Conservation (phyloP, 1,140 invertebrate species). For the Melanaphis sacchari region DNA sequence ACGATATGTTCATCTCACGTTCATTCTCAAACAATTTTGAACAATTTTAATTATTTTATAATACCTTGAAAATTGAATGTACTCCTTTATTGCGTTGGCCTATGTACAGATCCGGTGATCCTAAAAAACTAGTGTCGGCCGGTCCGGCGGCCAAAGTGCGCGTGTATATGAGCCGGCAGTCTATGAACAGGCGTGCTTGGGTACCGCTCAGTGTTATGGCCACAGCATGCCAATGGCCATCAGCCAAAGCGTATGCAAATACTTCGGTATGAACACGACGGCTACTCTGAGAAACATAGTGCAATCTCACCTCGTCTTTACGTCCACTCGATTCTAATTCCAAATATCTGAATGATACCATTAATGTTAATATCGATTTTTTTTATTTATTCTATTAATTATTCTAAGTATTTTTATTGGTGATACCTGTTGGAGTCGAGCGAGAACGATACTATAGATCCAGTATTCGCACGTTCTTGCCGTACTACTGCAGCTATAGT, state of each 20-base stretch:
- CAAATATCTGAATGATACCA: slow-evolving; percentile 74
- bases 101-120: slow-evolving; percentile 80
- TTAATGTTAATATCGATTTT: neutral
- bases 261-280: slow-evolving; percentile 78
- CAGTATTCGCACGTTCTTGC: slow-evolving; percentile 82
- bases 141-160: slow-evolving; percentile 71
- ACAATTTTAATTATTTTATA: neutral
- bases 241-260: slow-evolving; percentile 85
- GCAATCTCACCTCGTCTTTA: slow-evolving; percentile 81
- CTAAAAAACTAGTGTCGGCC: slow-evolving; percentile 74
- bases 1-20: neutral
- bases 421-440: slow-evolving; percentile 75
- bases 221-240: slow-evolving; percentile 85
- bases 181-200: slow-evolving; percentile 82
- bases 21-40: neutral
- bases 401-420: slow-evolving; percentile 55
- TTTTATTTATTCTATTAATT: neutral
- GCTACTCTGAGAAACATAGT: slow-evolving; percentile 71
- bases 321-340: slow-evolving; percentile 90
- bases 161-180: slow-evolving; percentile 85
- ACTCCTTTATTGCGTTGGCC: slow-evolving; percentile 81
- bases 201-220: slow-evolving; percentile 82
- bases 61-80: slow-evolving; percentile 87
- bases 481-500: slow-evolving; percentile 78
- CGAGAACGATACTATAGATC: slow-evolving; percentile 82